These are phyloP conservation scores for Bubalus kerabau DNA, from an alignment of 2,113 vertebrate species.

Conservation along the genomic window DNA sequence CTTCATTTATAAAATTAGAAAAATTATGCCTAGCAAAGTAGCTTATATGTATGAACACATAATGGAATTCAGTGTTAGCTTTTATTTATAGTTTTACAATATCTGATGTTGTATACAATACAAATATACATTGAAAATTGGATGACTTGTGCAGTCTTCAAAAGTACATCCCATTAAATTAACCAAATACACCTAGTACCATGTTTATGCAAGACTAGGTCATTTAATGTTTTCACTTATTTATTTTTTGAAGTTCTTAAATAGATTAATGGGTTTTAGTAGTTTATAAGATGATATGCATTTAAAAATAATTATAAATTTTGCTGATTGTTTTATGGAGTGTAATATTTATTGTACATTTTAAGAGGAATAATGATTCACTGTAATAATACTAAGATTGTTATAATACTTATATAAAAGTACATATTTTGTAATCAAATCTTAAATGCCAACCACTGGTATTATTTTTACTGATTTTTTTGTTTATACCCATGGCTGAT, in stretches of 20 bases:
- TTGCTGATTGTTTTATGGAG: not conserved
- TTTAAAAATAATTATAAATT: constrained; percentile 33
- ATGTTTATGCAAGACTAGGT: not conserved
- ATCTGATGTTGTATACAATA: not conserved
- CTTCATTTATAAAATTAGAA: constrained; percentile 4
- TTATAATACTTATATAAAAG: constrained; percentile 38
- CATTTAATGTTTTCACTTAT: constrained; percentile 24
- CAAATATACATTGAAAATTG: not conserved
- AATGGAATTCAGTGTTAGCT: not conserved
- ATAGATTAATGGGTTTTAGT: not conserved
- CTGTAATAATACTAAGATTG: not conserved
- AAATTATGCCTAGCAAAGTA: not conserved
- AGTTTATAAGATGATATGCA: not conserved
- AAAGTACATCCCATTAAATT: not conserved
- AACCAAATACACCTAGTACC: not conserved
- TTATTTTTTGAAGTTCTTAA: constrained; percentile 23
- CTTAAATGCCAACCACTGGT: not conserved
- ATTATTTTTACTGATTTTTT: constrained; percentile 46
- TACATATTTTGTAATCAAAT: constrained; percentile 38
- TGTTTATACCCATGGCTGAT: not conserved
- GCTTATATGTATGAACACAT: not conserved
- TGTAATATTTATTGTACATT: constrained; percentile 22
- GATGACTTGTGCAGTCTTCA: not conserved
- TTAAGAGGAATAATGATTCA: constrained; percentile 26
- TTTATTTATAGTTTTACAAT: not conserved